These are phyloP conservation scores for Tetragonula clypearis DNA, from an alignment of 1,140 invertebrate species.

Conservation along the genomic window DNA sequence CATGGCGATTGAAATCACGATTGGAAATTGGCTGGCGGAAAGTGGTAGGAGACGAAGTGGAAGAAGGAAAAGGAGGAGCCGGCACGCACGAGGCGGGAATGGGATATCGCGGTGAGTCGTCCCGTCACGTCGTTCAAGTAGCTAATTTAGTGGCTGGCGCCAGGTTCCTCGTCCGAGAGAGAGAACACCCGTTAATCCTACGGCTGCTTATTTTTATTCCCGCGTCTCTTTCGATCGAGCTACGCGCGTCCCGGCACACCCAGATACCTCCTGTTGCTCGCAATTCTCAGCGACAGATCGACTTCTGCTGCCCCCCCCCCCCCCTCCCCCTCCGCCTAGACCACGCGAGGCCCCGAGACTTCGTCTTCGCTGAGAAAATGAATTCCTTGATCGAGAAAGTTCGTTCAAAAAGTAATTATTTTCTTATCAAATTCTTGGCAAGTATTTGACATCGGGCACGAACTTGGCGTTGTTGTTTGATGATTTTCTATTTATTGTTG, in stretches of 20 bases:
- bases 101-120: slow-evolving; percentile 40
- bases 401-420: not conserved
- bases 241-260: slow-evolving; percentile 40
- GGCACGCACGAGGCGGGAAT: slow-evolving; percentile 39
- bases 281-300: slow-evolving; percentile 43
- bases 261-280: slow-evolving; percentile 48
- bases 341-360: not conserved
- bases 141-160: slow-evolving; percentile 68
- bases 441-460: not conserved
- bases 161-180: slow-evolving; percentile 60
- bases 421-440: not conserved
- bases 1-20: not conserved
- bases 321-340: not conserved
- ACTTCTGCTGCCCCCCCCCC: not conserved
- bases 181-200: slow-evolving; percentile 63
- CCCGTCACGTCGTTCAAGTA: slow-evolving; percentile 42
- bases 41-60: slow-evolving; percentile 18
- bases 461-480: not conserved
- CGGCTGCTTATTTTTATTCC: slow-evolving; percentile 56
- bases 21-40: slow-evolving; percentile 27
- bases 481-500: not conserved
- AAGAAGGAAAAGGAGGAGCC: slow-evolving; percentile 27
- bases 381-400: not conserved
- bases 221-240: slow-evolving; percentile 42
- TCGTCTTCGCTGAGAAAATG: not conserved